phyloP scores from a whole-genome alignment of 2,888 invertebrate genomes.

The Leptinotarsa tumamoca region DNA sequence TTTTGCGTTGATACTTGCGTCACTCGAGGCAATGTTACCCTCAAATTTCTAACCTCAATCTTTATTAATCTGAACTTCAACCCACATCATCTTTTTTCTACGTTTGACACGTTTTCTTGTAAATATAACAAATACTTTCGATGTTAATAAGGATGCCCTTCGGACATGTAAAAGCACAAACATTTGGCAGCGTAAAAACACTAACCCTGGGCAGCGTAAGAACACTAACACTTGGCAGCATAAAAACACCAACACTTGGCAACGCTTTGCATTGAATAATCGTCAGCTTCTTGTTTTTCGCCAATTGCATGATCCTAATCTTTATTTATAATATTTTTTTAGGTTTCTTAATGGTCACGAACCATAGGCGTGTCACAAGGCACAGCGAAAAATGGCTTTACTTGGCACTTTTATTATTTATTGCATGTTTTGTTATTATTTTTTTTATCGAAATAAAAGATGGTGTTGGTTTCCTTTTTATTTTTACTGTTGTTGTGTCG shows the following conservation, averaged over 20 bases:
- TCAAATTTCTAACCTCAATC: too few relatives aligned
- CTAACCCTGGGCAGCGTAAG: background rate
- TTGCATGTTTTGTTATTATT: conserved; percentile 40
- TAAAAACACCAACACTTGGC: background rate
- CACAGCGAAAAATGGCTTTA: conserved; percentile 22
- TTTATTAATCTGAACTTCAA: too few relatives aligned
- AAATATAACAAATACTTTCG: too few relatives aligned
- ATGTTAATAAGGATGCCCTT: too few relatives aligned
- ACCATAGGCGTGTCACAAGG: conserved; percentile 13
- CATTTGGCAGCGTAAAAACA: background rate
- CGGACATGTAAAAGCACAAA: too few relatives aligned
- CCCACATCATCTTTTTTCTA: too few relatives aligned
- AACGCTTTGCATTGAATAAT: background rate
- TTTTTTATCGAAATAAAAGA: conserved; percentile 38
- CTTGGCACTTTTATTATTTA: conserved; percentile 23
- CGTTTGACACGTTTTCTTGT: too few relatives aligned
- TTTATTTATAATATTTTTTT: conserved; percentile 14
- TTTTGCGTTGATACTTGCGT: too few relatives aligned
- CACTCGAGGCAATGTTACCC: too few relatives aligned
- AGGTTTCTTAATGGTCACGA: conserved; percentile 22
- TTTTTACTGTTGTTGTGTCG: conserved; percentile 25
- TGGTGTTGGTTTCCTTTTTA: conserved; percentile 45
- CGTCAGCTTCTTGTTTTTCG: background rate
- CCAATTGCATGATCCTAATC: background rate
- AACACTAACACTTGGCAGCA: background rate